Conservation (phyloP, 2,113 vertebrate genomes). For the Sinocyclocheilus maitianheensis region DNA sequence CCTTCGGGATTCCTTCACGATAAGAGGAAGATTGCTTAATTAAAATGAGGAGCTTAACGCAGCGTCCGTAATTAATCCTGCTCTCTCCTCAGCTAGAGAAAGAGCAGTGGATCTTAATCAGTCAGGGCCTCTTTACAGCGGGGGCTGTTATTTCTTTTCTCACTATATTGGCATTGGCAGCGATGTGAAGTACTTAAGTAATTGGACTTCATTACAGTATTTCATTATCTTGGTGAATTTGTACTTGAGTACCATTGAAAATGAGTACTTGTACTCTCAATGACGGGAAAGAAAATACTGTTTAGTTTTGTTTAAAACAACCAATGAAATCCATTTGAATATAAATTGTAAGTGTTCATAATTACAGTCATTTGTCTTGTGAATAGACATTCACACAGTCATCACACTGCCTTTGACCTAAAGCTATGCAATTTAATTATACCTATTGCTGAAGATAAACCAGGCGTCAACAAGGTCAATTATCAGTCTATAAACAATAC, state of each 20-base stretch:
- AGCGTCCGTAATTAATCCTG: conserved; percentile 65
- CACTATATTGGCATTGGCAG: neutral
- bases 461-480: neutral
- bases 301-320: neutral
- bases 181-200: neutral
- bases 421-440: neutral
- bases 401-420: neutral
- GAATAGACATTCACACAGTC: neutral
- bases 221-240: neutral
- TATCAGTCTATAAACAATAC: neutral
- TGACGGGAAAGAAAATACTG: neutral
- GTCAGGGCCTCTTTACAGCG: conserved; percentile 36
- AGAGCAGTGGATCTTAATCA: conserved; percentile 45
- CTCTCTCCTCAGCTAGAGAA: conserved; percentile 55
- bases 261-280: neutral
- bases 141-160: conserved; percentile 45
- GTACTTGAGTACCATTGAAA: neutral
- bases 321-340: neutral
- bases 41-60: conserved; percentile 65
- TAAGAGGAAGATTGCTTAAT: conserved; percentile 62
- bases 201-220: neutral
- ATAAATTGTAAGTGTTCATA: neutral
- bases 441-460: neutral
- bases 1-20: conserved; percentile 38
- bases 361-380: neutral